Percentiles rank a stretch among this genome's conserved stretches.
These are phyloP conservation scores for Nannospalax galili DNA, from an alignment of 2,113 vertebrate species.

Conservation along the genomic window DNA sequence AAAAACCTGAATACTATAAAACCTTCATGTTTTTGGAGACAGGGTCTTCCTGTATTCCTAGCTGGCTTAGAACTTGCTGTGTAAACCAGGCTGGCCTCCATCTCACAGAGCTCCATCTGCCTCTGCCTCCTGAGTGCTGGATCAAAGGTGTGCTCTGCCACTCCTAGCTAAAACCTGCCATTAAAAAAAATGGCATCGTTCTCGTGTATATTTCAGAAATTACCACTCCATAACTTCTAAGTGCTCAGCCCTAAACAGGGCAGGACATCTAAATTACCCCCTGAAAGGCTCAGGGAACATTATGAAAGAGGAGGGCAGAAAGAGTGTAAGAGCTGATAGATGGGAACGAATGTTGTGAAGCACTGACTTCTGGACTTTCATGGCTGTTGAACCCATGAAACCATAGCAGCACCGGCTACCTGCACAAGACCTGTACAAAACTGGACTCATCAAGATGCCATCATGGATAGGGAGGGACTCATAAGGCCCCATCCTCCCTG, in stretches of 20 bases:
- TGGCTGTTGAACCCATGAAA: neutral
- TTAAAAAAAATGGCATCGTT: neutral
- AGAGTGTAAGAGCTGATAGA: neutral
- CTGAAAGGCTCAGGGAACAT: neutral
- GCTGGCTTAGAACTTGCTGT: too few species aligned
- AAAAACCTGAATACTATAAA: neutral
- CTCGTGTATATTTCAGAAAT: constrained; percentile 18
- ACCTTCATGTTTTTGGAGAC: neutral
- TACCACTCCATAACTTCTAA: neutral
- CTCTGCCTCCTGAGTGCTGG: too few species aligned
- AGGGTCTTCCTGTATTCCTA: neutral
- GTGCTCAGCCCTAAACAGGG: neutral
- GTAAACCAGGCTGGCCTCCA: too few species aligned
- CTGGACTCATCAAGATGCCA: neutral
- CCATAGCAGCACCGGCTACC: too few species aligned
- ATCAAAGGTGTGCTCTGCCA: too few species aligned
- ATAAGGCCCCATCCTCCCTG: neutral
- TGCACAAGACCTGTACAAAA: neutral
- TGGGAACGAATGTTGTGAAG: neutral
- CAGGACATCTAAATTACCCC: neutral
- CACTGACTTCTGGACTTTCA: neutral
- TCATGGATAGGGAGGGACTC: neutral
- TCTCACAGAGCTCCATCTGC: too few species aligned
- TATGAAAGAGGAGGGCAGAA: neutral
- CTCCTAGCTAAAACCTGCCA: too few species aligned